Evolutionary conservation across 2,113 vertebrate genomes (phyloP), one percentile per base, ranked within the genome.

Genomic region (Prochilodus magdalenae): DNA sequence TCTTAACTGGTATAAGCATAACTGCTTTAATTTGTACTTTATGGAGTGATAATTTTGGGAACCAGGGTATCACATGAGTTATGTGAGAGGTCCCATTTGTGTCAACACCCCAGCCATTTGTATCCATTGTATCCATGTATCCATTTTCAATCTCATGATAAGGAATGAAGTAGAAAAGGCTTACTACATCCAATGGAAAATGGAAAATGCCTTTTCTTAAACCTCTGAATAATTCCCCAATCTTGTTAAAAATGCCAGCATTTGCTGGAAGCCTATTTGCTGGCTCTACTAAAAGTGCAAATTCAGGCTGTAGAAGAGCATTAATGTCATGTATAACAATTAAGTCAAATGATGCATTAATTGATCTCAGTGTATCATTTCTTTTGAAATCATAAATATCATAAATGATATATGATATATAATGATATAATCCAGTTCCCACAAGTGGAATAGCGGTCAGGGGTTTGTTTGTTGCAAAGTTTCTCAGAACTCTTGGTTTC

Each of bases 31-130:
- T 78, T 15, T 84, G 0, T 1, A 85, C 40, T 24, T 44, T 80
- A 0, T 0, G 79, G 27, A 88, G 63, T 73, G 82, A 27, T 81
- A 91, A 75, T 1, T 0, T 0, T 47, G 83, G 83, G 29, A 85
- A 86, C 79, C 90, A 85, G 66, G 90, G 89, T 53, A 85, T 78
- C 14, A 89, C 90, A 73, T 88, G 77, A 78, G 90, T 83, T 2
- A 91, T 85, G 29, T 91, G 87, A 26, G 81, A 51, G 55, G 79
- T 89, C 30, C 66, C 71, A 18, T 75, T 3, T 79, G 85, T 79
- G 14, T 83, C 49, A 22, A 87, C 79, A 1, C 0, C 0, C 86
- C 85, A 89, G 71, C 88, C 88, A 10, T 1, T 73, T 63, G 10
- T 77, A 6, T 27, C 44, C 20, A 29, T 22, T 0, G 5, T 66